phyloP scores from a whole-genome alignment of 2,113 vertebrate species.

The Lamprologus speciosus region DNA sequence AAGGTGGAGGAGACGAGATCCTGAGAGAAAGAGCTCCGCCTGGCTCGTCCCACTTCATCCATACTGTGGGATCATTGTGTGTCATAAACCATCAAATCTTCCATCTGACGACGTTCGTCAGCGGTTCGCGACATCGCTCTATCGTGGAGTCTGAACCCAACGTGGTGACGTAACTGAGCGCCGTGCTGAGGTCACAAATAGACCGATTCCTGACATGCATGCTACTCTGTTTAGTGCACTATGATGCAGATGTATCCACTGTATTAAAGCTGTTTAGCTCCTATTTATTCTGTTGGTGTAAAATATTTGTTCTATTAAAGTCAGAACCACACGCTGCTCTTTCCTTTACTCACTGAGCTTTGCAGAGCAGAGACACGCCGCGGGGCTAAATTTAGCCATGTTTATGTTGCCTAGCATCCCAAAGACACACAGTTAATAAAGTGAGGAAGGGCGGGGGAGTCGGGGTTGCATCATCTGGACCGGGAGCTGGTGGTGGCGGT shows the following conservation, averaged over 20 bases:
- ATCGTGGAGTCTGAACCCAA: neutral
- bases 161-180: neutral
- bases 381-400: neutral
- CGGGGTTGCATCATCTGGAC: neutral
- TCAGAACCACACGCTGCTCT: neutral
- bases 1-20: neutral
- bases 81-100: neutral
- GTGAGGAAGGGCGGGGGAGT: neutral
- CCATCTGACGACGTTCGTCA: neutral
- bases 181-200: neutral
- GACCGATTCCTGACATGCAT: neutral
- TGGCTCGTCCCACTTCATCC: neutral
- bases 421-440: neutral
- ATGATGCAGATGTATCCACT: neutral
- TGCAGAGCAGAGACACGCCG: neutral
- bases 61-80: no score
- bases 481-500: neutral
- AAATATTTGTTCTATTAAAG: neutral
- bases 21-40: neutral
- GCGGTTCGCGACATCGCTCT: neutral
- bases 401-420: conserved; percentile 21
- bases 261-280: neutral
- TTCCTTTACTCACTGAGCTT: neutral
- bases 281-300: neutral
- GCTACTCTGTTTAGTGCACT: neutral